A percentile compares a stretch with the other conserved stretches of the same genome.
phyloP scores from a whole-genome alignment of 2,797 vertebrate genomes.

The Melanitta fusca region DNA sequence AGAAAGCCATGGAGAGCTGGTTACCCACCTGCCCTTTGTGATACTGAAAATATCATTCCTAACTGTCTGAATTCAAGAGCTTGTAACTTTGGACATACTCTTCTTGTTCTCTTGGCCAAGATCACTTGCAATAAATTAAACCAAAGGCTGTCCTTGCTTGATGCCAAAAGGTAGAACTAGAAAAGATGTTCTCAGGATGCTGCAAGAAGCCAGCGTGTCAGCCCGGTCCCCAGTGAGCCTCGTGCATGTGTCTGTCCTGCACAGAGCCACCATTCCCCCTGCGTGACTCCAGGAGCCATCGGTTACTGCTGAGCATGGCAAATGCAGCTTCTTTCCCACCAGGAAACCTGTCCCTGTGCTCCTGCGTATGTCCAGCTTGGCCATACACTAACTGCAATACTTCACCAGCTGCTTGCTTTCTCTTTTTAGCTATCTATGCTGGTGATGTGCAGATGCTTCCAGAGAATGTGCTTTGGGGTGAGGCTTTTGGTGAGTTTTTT shows the following conservation, averaged over 20 bases:
- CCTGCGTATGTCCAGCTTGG: fast-evolving
- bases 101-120: background rate
- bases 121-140: background rate
- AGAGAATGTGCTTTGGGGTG: background rate
- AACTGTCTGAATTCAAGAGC: background rate
- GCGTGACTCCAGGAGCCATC: background rate
- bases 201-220: background rate
- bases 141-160: background rate
- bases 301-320: fast-evolving
- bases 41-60: background rate
- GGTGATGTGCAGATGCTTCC: background rate
- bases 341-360: background rate
- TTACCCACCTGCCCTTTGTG: background rate
- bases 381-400: fast-evolving
- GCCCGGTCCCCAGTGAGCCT: background rate
- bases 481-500: background rate
- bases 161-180: background rate
- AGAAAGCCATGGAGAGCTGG: background rate
- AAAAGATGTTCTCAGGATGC: background rate
- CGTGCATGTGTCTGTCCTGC: fast-evolving
- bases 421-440: background rate
- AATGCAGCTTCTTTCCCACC: fast-evolving
- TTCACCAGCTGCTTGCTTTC: fast-evolving
- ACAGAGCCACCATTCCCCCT: background rate
- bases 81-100: background rate